These are phyloP conservation scores for Acanthosepion esculentum DNA, from an alignment of 2,888 invertebrate species.

Conservation along the genomic window DNA sequence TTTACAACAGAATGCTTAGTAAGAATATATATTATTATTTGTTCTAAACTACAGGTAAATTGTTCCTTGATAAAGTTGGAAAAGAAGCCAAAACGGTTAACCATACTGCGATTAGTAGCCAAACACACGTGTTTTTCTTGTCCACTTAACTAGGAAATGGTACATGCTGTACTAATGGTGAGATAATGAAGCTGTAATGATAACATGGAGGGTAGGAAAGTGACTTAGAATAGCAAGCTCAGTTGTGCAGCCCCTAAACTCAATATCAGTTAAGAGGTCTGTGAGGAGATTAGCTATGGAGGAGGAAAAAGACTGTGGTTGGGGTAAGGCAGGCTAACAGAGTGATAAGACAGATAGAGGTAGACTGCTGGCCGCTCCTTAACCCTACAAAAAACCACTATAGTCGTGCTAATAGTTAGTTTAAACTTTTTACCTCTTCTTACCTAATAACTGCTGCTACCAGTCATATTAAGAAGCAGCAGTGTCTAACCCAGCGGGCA, in stretches of 20 bases:
- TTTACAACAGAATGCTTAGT: neutral
- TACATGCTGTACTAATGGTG: slow-evolving; percentile 17
- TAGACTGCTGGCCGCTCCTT: neutral
- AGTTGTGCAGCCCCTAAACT: neutral
- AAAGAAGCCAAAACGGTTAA: neutral
- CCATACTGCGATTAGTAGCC: neutral
- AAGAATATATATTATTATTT: neutral
- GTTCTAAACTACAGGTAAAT: slow-evolving; percentile 1
- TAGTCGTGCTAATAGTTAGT: neutral
- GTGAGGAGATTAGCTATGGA: slow-evolving; percentile 17
- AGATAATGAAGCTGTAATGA: neutral
- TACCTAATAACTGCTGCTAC: neutral
- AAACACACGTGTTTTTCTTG: neutral
- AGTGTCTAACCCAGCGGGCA: neutral
- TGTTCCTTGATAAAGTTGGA: slow-evolving; percentile 14
- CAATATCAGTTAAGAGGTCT: slow-evolving; percentile 33
- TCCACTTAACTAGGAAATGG: slow-evolving; percentile 25
- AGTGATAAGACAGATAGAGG: neutral
- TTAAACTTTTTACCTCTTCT: neutral
- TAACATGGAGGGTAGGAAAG: neutral
- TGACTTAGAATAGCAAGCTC: neutral
- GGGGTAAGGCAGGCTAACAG: neutral
- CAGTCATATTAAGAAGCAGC: neutral
- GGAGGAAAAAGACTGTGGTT: neutral
- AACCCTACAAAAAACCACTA: neutral